Conservation (phyloP, 2,113 vertebrate genomes). For the Tauraco erythrolophus region DNA sequence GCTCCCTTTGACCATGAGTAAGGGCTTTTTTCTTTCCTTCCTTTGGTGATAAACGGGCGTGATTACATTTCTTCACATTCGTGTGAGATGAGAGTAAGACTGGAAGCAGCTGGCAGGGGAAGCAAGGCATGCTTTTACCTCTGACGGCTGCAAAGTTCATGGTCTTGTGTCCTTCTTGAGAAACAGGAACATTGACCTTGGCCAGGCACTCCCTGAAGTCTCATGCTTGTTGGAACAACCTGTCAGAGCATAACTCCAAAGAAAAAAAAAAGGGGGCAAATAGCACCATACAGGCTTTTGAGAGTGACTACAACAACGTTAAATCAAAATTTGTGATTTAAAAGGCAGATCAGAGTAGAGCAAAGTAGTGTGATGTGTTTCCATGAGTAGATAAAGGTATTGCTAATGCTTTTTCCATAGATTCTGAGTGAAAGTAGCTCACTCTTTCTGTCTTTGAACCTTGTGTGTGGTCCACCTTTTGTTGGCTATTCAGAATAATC, state of each 20-base stretch:
- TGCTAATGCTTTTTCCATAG: not conserved
- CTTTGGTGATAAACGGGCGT: not conserved
- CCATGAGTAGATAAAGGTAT: not conserved
- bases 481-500: not conserved
- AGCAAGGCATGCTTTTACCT: not conserved
- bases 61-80: not conserved
- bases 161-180: rapidly evolving
- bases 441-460: not conserved
- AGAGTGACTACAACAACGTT: not conserved
- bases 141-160: rapidly evolving
- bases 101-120: not conserved
- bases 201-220: not conserved
- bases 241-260: not conserved
- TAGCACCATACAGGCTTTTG: not conserved
- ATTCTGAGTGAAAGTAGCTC: not conserved
- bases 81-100: not conserved
- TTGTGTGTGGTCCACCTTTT: not conserved
- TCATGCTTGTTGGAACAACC: not conserved
- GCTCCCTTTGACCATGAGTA: not conserved
- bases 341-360: not conserved
- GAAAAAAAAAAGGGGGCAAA: not conserved
- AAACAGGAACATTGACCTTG: not conserved
- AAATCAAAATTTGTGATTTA: not conserved
- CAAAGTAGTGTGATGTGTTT: not conserved
- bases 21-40: not conserved